phyloP scores from a whole-genome alignment of 1,140 invertebrate genomes.

The Limonius californicus region DNA sequence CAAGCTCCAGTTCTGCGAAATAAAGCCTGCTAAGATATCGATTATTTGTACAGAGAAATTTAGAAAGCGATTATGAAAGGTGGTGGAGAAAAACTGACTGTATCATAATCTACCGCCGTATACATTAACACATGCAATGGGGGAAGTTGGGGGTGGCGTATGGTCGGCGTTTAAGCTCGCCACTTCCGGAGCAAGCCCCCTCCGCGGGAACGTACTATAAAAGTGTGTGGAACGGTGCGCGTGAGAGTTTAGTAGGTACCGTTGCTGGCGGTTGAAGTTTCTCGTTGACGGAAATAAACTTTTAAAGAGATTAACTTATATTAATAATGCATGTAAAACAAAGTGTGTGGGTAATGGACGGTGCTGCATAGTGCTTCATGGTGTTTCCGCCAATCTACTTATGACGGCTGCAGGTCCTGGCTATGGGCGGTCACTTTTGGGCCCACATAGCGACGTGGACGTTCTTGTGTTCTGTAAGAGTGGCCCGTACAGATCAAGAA shows the following conservation, averaged over 20 bases:
- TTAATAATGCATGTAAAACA: constrained; percentile 13
- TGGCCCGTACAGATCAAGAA: constrained; percentile 25
- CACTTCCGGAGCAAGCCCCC: constrained; percentile 24
- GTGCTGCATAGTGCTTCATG: constrained; percentile 19
- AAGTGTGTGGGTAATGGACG: constrained; percentile 30
- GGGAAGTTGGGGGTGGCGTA: constrained; percentile 2
- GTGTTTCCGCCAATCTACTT: constrained; percentile 20
- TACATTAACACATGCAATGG: neutral
- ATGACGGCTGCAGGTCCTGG: constrained; percentile 31
- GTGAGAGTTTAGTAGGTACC: constrained; percentile 27
- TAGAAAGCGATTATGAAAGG: constrained; percentile 12
- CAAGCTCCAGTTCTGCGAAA: constrained; percentile 1
- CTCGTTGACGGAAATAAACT: neutral
- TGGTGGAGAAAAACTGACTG: neutral
- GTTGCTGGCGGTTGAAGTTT: constrained; percentile 24
- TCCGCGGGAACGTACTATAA: constrained; percentile 32
- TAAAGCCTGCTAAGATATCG: constrained; percentile 4
- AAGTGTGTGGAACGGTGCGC: constrained; percentile 29
- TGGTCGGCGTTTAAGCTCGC: neutral
- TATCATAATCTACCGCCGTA: neutral
- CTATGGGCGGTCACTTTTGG: constrained; percentile 37
- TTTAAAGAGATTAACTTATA: neutral
- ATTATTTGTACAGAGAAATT: constrained; percentile 17
- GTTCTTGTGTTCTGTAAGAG: constrained; percentile 33
- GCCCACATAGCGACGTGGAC: constrained; percentile 34